Conservation (phyloP, 1,140 invertebrate species). For the Orchestia grillus region DNA sequence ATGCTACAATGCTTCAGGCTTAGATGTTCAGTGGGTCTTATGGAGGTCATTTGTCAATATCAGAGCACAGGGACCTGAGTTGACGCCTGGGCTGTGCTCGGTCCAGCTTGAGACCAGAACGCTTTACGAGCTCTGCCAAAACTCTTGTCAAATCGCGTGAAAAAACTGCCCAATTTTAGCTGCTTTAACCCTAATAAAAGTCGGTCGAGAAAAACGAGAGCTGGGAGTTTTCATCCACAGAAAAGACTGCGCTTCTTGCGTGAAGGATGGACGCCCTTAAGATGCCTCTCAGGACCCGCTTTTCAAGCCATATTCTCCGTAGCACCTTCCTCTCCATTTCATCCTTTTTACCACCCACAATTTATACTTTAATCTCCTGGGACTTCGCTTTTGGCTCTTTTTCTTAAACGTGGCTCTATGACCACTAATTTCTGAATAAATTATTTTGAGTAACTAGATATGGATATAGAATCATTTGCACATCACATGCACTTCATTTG, state of each 20-base stretch:
- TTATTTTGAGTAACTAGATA: neutral
- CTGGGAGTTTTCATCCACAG: constrained; percentile 39
- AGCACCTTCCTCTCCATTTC: neutral
- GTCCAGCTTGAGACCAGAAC: neutral
- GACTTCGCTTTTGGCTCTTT: neutral
- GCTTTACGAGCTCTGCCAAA: neutral
- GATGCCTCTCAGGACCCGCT: constrained; percentile 4
- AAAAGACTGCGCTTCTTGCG: constrained; percentile 19
- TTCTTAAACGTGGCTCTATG: neutral
- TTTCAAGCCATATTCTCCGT: constrained; percentile 12
- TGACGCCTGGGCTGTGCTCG: neutral
- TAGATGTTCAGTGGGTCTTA: neutral
- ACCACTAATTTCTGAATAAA: neutral
- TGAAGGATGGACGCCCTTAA: constrained; percentile 5
- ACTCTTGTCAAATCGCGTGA: constrained; percentile 30
- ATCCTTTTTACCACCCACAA: neutral
- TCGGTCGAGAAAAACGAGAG: constrained; percentile 51
- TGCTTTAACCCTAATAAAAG: constrained; percentile 52
- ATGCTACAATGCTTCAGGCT: neutral
- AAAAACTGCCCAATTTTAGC: constrained; percentile 49
- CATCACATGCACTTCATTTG: neutral
- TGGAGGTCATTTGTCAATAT: neutral
- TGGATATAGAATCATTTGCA: neutral
- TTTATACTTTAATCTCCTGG: neutral
- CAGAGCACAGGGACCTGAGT: neutral